Evolutionary conservation across 2,888 invertebrate genomes (phyloP).

Genomic region (Thera obeliscata): DNA sequence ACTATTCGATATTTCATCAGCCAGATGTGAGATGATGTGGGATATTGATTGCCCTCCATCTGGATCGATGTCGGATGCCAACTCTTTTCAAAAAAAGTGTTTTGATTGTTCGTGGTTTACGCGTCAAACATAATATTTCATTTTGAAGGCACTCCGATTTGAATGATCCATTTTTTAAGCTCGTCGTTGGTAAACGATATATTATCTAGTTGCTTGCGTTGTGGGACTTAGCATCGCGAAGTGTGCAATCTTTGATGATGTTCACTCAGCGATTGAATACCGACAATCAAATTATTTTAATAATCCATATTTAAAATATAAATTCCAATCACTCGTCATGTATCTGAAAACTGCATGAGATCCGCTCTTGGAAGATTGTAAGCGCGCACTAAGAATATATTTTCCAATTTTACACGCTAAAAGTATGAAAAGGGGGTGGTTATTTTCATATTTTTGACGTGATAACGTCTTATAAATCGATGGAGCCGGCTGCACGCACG

Average conservation of each 20-base stretch:
- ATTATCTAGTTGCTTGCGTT: constrained; percentile 12
- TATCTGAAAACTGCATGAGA: too few relatives aligned
- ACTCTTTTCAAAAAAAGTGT: constrained; percentile 53
- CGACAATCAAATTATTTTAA: too few relatives aligned
- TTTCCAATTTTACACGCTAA: too few relatives aligned
- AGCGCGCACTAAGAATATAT: too few relatives aligned
- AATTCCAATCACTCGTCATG: too few relatives aligned
- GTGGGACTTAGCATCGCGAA: not conserved
- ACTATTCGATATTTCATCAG: constrained; percentile 66
- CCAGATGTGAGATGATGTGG: constrained; percentile 53
- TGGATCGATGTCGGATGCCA: constrained; percentile 40
- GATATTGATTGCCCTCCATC: constrained; percentile 46
- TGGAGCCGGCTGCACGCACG: too few relatives aligned
- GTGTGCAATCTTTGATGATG: not conserved
- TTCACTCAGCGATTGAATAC: not conserved
- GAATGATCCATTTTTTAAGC: constrained; percentile 33
- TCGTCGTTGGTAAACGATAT: constrained; percentile 15
- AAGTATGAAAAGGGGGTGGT: too few relatives aligned
- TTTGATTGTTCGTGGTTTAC: constrained; percentile 54
- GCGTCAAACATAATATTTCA: constrained; percentile 59
- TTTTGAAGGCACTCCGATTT: constrained; percentile 31
- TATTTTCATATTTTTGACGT: too few relatives aligned
- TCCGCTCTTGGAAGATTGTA: too few relatives aligned
- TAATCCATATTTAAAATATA: too few relatives aligned
- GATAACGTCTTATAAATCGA: too few relatives aligned